phyloP scores from a whole-genome alignment of 2,888 invertebrate species.

The Mechanitis messenoides region DNA sequence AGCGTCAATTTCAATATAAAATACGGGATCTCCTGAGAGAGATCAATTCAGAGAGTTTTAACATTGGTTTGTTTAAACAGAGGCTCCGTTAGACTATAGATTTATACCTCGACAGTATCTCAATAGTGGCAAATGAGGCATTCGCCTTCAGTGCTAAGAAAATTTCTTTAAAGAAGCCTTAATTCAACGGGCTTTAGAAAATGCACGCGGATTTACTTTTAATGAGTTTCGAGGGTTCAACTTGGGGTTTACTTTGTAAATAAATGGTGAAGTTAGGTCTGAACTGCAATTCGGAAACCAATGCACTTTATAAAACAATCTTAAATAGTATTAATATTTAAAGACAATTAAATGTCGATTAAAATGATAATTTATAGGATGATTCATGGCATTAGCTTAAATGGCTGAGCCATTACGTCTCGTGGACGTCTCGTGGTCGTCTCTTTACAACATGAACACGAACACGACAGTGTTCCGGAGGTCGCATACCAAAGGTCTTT shows the following conservation, averaged over 20 bases:
- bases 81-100: slow-evolving; percentile 51
- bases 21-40: slow-evolving; percentile 29
- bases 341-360: too few species aligned
- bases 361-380: too few species aligned
- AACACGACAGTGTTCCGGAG: too few species aligned
- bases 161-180: slow-evolving; percentile 64
- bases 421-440: too few species aligned
- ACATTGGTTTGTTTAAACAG: slow-evolving; percentile 57
- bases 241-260: slow-evolving; percentile 68
- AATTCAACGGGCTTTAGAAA: slow-evolving; percentile 72
- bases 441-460: too few species aligned
- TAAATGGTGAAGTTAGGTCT: slow-evolving; percentile 54
- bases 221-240: slow-evolving; percentile 72
- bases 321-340: neutral
- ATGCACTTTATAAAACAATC: slow-evolving; percentile 20
- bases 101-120: slow-evolving; percentile 39
- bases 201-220: slow-evolving; percentile 73
- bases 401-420: too few species aligned
- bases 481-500: too few species aligned
- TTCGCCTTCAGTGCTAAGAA: slow-evolving; percentile 66
- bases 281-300: slow-evolving; percentile 34
- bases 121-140: slow-evolving; percentile 74
- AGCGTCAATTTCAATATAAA: slow-evolving; percentile 13
- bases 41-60: slow-evolving; percentile 47
- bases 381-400: too few species aligned